Conservation (phyloP, 2,113 vertebrate species). For the Microtus pennsylvanicus region DNA sequence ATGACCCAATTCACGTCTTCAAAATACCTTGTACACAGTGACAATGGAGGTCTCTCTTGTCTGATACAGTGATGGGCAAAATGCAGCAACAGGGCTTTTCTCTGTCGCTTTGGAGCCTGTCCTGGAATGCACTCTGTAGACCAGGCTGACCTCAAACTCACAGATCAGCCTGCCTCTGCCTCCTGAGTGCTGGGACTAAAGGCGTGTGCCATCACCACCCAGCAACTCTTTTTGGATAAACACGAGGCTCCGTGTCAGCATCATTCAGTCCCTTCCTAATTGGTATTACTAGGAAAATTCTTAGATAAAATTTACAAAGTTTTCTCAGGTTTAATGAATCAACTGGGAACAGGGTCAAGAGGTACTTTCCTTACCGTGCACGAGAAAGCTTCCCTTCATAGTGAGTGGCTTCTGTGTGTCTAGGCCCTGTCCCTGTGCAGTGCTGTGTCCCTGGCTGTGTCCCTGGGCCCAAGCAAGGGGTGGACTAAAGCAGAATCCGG, state of each 20-base stretch:
- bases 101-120: too few species aligned
- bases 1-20: conserved; percentile 17
- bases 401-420: not conserved
- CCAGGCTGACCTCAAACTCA: too few species aligned
- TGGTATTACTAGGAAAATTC: conserved; percentile 63
- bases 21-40: conserved; percentile 32
- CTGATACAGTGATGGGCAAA: conserved; percentile 52
- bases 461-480: not conserved
- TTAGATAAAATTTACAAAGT: conserved; percentile 36
- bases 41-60: conserved; percentile 65
- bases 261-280: conserved; percentile 34
- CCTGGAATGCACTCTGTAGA: too few species aligned
- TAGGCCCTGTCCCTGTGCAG: not conserved
- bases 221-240: conserved; percentile 67
- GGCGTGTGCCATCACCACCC: too few species aligned
- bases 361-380: not conserved
- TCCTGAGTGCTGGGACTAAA: too few species aligned
- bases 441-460: not conserved
- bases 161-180: too few species aligned
- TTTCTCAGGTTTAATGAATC: not conserved
- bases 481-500: not conserved
- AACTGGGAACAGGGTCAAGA: not conserved
- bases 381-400: not conserved
- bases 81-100: not conserved
- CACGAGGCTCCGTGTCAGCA: conserved; percentile 6